Base-by-base conservation (phyloP, 2,797 vertebrate genomes). In the Sandelia bainsii region DNA sequence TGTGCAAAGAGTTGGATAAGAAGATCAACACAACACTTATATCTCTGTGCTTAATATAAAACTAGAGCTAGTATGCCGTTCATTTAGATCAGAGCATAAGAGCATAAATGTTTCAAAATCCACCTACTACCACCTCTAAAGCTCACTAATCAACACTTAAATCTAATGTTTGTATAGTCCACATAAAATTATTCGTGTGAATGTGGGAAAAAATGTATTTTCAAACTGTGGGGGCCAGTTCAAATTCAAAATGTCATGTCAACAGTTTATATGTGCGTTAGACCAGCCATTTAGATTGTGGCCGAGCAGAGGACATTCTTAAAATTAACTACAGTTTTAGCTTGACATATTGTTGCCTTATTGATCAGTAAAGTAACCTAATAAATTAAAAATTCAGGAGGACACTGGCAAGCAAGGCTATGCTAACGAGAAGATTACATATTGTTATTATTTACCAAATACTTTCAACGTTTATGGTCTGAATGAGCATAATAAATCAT, bases 1-100 rank as follows among this genome's bases (percentile, higher is more conserved):
- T 45, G 29, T 73, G 25, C 61, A 27, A 71, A 56, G 68, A 59
- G 58, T 66, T 60, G 25, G 27, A 44, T 72, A 8, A 68, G 19
- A n/a, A 32, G 9, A 57, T 57, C 3, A 1, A 52, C 25, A n/a
- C 6, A 25, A 32, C 44, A 29, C 1, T 49, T 11, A 59, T 37
- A 1, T 51, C 40, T 48, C 6, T 16, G 19, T 0, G 0, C 27
- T 46, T 9, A 25, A 44, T 39, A 40, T 60, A 48, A 64, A 50
- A 52, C 19, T 42, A 58, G 32, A 59, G 44, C 19, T n/a, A 23
- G 10, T 19, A 44, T 50, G 50, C 39, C 19, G 25, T 45, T 66
- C 57, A 17, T 57, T 54, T 76, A 59, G 16, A 51, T 63, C 63
- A 60, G 66, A 48, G 60, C 27, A 7, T n/a, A 45, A 62, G 39